A percentile compares a stretch with the other conserved stretches of the same genome.
Evolutionary conservation across 2,888 invertebrate genomes (phyloP).

Genomic region (Caenorhabditis sp.): DNA sequence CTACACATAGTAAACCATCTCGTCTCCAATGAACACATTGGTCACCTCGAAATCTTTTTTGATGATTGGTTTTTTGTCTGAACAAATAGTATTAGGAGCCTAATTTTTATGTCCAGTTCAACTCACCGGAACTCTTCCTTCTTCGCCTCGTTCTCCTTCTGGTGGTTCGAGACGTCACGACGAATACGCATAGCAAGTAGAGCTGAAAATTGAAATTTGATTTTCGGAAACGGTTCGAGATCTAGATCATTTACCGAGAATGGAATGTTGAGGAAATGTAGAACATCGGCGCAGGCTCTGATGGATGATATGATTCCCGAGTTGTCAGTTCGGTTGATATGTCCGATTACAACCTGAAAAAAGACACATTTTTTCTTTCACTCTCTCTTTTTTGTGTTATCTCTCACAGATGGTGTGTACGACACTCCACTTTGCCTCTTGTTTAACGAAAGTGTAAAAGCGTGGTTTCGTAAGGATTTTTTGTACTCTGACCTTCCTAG

Average conservation of each 20-base stretch:
- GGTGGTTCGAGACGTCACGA: conserved; percentile 25
- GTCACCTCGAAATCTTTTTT: conserved; percentile 39
- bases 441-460: too few relatives aligned
- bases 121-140: not conserved
- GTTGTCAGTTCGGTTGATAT: conserved; percentile 11
- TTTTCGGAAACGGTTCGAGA: not conserved
- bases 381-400: too few relatives aligned
- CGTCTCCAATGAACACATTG: conserved; percentile 33
- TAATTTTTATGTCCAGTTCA: not conserved
- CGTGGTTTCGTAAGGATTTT: too few relatives aligned
- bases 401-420: too few relatives aligned
- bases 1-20: conserved; percentile 41
- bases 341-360: conserved; percentile 23
- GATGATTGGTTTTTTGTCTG: conserved; percentile 11
- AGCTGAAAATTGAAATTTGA: conserved; percentile 17
- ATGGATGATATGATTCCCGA: conserved; percentile 12
- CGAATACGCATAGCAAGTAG: conserved; percentile 37
- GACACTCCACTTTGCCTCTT: too few relatives aligned
- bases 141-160: conserved; percentile 6
- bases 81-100: too few relatives aligned
- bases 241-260: conserved; percentile 26
- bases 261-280: conserved; percentile 38
- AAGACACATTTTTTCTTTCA: too few relatives aligned
- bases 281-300: conserved; percentile 25
- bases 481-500: too few relatives aligned